Evolutionary conservation across 1,140 invertebrate genomes (phyloP), one percentile per base, ranked within the genome.

Genomic region (Drosophila pruinosa): DNA sequence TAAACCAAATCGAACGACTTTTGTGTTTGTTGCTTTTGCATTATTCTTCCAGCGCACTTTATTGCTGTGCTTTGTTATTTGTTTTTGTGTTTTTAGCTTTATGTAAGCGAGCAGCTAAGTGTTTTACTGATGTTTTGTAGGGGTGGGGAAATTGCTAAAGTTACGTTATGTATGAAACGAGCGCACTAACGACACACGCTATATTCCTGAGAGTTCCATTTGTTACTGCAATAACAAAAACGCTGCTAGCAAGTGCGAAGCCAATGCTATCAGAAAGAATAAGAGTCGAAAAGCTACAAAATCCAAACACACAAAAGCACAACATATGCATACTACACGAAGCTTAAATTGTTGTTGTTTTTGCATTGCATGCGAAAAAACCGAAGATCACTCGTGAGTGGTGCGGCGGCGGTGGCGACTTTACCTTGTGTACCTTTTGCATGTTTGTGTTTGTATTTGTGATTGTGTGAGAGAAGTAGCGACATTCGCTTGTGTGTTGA

Each of bases 161-260:
- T 70, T 69, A 69, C 38, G 58, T 62, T 69, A 54, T 63, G 68
- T 54, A 74, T 61, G 19, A 73, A 65, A 45, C 73, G 64, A 70
- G 39, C 73, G 73, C 64, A 57, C 53, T 24, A 81, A 64, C 76
- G 63, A 80, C 75, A 65, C 82, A 74, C 73, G 64, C 68, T 76
- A 77, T 81, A 80, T 86, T 86, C 81, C 81, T 85, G 81, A 86
- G 81, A 80, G 81, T 86, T 85, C 76, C 65, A 77, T 86, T 86
- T 77, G 69, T 76, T 73, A 63, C 59, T 86, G 76, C 78, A 85
- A 72, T 83, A 68, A 76, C 54, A 75, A 72, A 79, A 62, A 62
- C 67, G 43, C 61, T 52, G 43, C n/a, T 28, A 48, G 48, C 34
- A 45, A 50, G 22, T 53, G 65, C 41, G 45, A 65, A 65, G 41